Conservation (phyloP, 2,888 invertebrate genomes). For the Ormyrus pomaceus region DNA sequence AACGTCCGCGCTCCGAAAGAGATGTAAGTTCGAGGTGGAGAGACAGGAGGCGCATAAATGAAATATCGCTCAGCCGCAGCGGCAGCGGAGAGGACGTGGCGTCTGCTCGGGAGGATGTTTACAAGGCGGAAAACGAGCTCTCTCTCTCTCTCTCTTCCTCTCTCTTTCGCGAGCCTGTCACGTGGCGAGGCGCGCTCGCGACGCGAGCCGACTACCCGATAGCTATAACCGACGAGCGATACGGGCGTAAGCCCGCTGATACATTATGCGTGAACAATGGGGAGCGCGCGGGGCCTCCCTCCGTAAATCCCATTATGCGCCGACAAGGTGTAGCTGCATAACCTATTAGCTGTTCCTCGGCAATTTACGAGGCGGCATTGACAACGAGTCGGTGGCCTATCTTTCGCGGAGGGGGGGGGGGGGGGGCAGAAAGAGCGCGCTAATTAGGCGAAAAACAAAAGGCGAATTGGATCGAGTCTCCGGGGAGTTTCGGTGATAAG, state of each 20-base stretch:
- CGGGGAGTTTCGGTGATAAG: constrained; percentile 27
- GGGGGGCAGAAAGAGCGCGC: no score
- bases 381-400: background rate
- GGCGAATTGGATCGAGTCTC: constrained; percentile 35
- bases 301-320: constrained; percentile 52
- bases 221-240: no score
- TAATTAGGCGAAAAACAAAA: constrained; percentile 26
- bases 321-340: constrained; percentile 44
- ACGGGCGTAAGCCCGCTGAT: background rate
- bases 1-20: no score
- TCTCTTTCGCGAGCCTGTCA: background rate
- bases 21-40: no score
- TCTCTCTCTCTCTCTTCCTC: background rate
- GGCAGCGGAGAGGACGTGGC: no score
- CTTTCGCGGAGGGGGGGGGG: background rate
- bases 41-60: no score
- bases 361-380: constrained; percentile 39
- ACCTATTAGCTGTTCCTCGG: constrained; percentile 36
- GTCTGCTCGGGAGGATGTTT: no score
- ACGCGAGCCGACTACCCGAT: background rate
- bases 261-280: constrained; percentile 53
- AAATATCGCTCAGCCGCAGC: no score
- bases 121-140: no score
- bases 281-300: background rate
- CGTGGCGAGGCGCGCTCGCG: background rate